Conservation (phyloP, 1,140 invertebrate species). For the Caerostris extrusa region DNA sequence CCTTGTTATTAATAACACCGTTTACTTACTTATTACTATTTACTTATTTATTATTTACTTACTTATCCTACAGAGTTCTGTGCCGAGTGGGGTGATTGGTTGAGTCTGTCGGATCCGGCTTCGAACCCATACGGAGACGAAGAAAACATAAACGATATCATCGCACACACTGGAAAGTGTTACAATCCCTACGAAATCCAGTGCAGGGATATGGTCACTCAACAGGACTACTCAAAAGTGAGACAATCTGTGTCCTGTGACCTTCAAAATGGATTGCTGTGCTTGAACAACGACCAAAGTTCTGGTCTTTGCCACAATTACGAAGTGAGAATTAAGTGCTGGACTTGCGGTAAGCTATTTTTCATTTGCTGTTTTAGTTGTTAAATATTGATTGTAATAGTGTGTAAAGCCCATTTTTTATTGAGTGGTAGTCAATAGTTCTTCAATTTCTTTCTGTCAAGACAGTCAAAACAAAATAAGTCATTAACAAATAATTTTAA, state of each 20-base stretch:
- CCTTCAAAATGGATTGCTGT: constrained; percentile 81
- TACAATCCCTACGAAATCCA: constrained; percentile 79
- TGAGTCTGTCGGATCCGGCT: constrained; percentile 79
- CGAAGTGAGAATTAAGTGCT: constrained; percentile 80
- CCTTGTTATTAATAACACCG: no score
- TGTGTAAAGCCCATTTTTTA: no score
- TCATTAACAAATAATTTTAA: no score
- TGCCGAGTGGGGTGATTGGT: constrained; percentile 79
- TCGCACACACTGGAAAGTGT: constrained; percentile 73
- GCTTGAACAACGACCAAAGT: constrained; percentile 79
- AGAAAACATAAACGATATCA: constrained; percentile 74
- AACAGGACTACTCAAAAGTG: constrained; percentile 48
- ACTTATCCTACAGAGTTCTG: constrained; percentile 54
- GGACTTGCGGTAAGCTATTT: constrained; percentile 77
- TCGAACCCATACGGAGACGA: constrained; percentile 69
- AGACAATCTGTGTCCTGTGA: constrained; percentile 81
- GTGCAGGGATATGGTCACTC: constrained; percentile 78
- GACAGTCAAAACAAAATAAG: no score
- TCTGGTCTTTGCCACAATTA: constrained; percentile 79
- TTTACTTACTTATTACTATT: neutral
- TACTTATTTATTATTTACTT: neutral
- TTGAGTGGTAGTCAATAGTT: no score
- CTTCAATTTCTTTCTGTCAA: no score
- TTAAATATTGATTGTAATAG: no score
- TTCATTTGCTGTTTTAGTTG: neutral